Evolutionary conservation across 2,888 invertebrate species (phyloP).

Genomic region (Cybosia mesomella): DNA sequence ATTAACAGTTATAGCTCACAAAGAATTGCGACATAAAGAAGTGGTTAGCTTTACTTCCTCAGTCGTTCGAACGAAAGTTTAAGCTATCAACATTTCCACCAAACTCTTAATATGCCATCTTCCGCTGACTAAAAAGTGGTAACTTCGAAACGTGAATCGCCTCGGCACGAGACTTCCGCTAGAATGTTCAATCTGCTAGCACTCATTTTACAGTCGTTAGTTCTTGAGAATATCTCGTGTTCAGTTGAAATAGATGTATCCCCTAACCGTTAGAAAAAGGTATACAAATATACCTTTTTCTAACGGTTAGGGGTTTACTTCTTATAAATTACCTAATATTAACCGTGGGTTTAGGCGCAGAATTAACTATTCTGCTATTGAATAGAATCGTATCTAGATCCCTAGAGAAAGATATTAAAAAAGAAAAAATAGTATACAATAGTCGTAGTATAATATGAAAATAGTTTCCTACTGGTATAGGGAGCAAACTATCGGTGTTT

Average conservation of each 20-base stretch:
- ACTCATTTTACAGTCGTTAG: neutral
- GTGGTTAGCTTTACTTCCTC: neutral
- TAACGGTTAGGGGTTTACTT: too few relatives aligned
- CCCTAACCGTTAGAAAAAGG: neutral
- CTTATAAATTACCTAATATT: too few relatives aligned
- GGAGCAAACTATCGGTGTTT: too few relatives aligned
- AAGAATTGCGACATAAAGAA: neutral
- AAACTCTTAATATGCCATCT: neutral
- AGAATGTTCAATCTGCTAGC: neutral
- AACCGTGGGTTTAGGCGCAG: too few relatives aligned
- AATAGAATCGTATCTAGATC: too few relatives aligned
- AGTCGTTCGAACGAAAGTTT: neutral
- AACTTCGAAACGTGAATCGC: neutral
- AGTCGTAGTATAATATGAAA: too few relatives aligned
- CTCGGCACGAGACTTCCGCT: neutral
- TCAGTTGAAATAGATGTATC: neutral
- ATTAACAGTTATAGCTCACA: neutral
- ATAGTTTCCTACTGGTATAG: too few relatives aligned
- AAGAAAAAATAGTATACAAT: too few relatives aligned
- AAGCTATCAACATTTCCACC: neutral
- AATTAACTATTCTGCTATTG: too few relatives aligned
- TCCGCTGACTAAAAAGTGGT: neutral
- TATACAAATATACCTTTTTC: too few relatives aligned
- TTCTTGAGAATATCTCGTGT: neutral
- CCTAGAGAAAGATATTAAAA: too few relatives aligned